These are phyloP conservation scores for Amphiduros pacificus DNA, from an alignment of 2,888 invertebrate species.

Conservation along the genomic window DNA sequence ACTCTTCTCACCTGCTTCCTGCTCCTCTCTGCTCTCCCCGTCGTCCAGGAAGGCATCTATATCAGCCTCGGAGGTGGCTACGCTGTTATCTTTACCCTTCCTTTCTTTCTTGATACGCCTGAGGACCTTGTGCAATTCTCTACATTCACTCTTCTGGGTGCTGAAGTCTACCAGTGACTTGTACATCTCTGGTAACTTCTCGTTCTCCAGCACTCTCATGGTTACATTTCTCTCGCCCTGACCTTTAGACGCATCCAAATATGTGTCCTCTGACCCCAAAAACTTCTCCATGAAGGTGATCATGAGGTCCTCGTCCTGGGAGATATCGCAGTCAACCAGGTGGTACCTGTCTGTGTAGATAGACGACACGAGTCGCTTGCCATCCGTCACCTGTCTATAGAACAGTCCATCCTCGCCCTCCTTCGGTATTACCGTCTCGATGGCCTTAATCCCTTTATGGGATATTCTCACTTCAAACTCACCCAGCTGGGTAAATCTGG, in stretches of 20 bases:
- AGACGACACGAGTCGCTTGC: constrained; percentile 9
- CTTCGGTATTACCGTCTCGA: constrained; percentile 6
- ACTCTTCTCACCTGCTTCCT: neutral
- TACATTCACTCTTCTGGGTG: neutral
- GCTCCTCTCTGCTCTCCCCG: neutral
- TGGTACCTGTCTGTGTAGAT: constrained; percentile 11
- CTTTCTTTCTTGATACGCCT: neutral
- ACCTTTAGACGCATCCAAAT: too few species aligned
- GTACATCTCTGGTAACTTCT: neutral
- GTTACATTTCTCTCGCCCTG: neutral
- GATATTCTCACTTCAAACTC: constrained; percentile 10
- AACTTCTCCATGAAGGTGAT: constrained; percentile 15
- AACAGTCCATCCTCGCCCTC: constrained; percentile 13
- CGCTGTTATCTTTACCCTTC: neutral
- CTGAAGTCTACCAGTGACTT: constrained; percentile 1
- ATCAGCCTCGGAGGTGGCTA: neutral
- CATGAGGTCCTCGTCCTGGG: constrained; percentile 2
- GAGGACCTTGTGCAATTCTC: neutral
- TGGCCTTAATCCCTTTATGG: constrained; percentile 10
- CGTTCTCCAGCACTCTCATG: neutral
- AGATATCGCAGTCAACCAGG: constrained; percentile 21
- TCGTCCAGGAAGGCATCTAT: neutral
- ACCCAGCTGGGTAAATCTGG: neutral
- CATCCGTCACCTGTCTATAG: constrained; percentile 20
- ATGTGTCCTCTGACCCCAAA: neutral